These are phyloP conservation scores for Anodontia alba DNA, from an alignment of 2,888 invertebrate genomes.

Conservation along the genomic window DNA sequence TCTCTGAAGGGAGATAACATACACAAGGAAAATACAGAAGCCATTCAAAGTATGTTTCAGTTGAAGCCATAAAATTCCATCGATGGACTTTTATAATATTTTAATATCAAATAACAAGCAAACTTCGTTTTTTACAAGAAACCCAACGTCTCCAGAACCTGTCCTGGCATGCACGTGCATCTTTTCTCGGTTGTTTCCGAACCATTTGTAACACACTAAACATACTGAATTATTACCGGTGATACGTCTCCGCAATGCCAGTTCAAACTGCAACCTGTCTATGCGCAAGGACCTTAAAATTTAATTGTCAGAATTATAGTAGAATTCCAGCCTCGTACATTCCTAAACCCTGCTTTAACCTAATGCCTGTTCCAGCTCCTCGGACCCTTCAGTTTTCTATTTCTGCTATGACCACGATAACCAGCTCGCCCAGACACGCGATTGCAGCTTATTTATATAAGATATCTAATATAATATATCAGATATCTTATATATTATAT, in stretches of 20 bases:
- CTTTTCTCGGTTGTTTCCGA: slow-evolving; percentile 28
- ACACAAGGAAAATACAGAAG: neutral
- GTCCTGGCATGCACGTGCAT: slow-evolving; percentile 27
- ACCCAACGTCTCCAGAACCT: slow-evolving; percentile 32
- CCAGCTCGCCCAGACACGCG: neutral
- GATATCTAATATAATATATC: too few species aligned
- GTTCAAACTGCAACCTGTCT: slow-evolving; percentile 19
- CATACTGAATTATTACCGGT: neutral
- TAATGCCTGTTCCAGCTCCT: neutral
- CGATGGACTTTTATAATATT: neutral
- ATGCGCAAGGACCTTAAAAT: slow-evolving; percentile 4
- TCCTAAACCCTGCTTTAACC: slow-evolving; percentile 32
- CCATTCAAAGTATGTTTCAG: neutral
- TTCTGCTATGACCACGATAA: neutral
- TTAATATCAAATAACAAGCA: neutral
- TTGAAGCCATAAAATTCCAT: slow-evolving; percentile 1
- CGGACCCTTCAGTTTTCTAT: neutral
- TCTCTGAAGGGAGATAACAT: slow-evolving; percentile 4
- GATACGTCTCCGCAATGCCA: slow-evolving; percentile 43
- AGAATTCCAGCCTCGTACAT: slow-evolving; percentile 27
- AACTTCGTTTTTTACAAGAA: neutral
- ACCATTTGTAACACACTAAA: slow-evolving; percentile 26
- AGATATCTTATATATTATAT: too few species aligned
- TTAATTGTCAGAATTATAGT: slow-evolving; percentile 19
- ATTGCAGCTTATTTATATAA: too few species aligned